Evolutionary conservation across 2,888 invertebrate species (phyloP), one percentile per base, ranked within the genome.

Genomic region (Kuschelorhynchus macadamiae): DNA sequence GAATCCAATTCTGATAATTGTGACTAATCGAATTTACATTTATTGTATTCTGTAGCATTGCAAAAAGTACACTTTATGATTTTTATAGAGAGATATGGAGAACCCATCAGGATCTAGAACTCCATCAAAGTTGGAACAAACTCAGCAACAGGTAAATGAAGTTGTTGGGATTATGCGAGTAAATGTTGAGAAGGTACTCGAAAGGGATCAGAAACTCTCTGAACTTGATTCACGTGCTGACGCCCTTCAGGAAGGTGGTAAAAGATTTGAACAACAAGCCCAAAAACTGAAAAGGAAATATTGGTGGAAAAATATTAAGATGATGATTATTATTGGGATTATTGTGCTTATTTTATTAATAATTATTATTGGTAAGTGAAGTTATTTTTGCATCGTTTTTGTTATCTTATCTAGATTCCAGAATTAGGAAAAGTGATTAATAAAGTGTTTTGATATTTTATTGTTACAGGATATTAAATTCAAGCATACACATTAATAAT

Each of bases 291-390:
- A 97, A 86, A 90, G 96, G 82, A 97, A 97, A 86, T 97, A 95
- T 83, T 98, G 97, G 97, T 91, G 96, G 90, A 96, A 97, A 85
- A 98, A 98, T 85, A 87, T 97, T 80, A 97, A 97, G 90, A 94
- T 95, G 94, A 95, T 95, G 94, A 93, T 95, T 79, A 93, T 95
- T 78, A 91, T 94, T 88, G 95, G 94, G 67, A 89, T 93, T 66
- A 94, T 95, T 82, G 93, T 91, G 70, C 87, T 92, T 78, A 88
- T 93, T 75, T 90, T 94, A 83, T 87, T 95, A 80, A 93, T 92
- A 79, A 92, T 96, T 81, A 91, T 96, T 81, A 93, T 95, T 84
- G 92, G 96, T 95, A 88, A 93, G 93, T 71, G n/a, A n/a, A 21
- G 17, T 12, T 50, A 18, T 20, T 56, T 41, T 42, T 21, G 17